Conservation (phyloP, 1,140 invertebrate species). For the Diabrotica undecimpunctata region DNA sequence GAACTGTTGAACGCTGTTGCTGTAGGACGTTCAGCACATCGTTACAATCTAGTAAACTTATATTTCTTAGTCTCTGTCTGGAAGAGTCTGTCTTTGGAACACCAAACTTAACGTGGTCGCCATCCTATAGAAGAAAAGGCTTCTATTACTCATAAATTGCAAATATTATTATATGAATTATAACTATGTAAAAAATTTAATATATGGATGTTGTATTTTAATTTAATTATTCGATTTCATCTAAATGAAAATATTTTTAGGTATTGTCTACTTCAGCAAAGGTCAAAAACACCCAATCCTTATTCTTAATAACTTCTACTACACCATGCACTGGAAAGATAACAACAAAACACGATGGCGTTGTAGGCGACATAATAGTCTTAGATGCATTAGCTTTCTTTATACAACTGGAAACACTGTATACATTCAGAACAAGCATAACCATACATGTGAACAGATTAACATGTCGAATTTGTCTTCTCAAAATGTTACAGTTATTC, state of each 20-base stretch:
- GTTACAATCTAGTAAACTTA: too few species aligned
- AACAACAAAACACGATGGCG: conserved; percentile 30
- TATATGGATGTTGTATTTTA: too few species aligned
- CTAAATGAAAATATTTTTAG: conserved; percentile 23
- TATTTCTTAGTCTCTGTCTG: too few species aligned
- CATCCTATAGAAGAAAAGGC: too few species aligned
- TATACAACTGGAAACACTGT: conserved; percentile 31
- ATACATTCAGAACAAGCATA: conserved; percentile 25
- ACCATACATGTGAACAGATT: conserved; percentile 20
- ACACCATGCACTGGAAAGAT: conserved; percentile 25
- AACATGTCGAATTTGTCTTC: neutral
- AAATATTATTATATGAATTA: too few species aligned
- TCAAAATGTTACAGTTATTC: conserved; percentile 4
- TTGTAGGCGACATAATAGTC: conserved; percentile 25
- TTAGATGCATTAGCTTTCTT: conserved; percentile 26
- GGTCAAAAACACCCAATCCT: conserved; percentile 31
- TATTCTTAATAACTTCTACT: conserved; percentile 20
- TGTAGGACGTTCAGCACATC: too few species aligned
- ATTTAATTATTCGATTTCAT: too few species aligned
- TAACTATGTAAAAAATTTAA: too few species aligned
- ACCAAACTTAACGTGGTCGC: too few species aligned
- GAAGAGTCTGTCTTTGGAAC: too few species aligned
- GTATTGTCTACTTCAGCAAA: conserved; percentile 26
- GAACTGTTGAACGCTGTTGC: too few species aligned
- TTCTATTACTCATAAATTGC: too few species aligned